A percentile compares a stretch with the other conserved stretches of the same genome.
These are phyloP conservation scores for Sphyrna mokarran DNA, from an alignment of 2,113 vertebrate genomes.

Conservation along the genomic window DNA sequence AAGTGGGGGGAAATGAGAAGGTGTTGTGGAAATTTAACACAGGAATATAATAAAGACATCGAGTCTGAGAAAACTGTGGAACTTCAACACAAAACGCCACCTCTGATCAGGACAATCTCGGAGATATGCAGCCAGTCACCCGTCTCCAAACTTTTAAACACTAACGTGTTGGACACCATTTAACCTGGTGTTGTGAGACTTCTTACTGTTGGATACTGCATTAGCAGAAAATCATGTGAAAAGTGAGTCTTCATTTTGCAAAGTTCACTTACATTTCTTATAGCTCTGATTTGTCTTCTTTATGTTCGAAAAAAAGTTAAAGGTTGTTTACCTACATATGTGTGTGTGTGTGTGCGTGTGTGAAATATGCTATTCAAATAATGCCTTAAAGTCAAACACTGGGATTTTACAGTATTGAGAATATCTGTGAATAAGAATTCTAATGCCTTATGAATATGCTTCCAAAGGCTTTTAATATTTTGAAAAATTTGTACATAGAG, in stretches of 20 bases:
- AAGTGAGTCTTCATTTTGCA: slow-evolving; percentile 10
- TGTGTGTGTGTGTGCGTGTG: no score
- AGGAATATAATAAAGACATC: not conserved
- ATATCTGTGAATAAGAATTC: not conserved
- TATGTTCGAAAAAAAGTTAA: not conserved
- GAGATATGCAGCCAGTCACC: not conserved
- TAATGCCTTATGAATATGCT: not conserved
- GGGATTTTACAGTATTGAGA: not conserved
- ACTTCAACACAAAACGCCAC: not conserved
- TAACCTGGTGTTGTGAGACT: no score
- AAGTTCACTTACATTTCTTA: not conserved
- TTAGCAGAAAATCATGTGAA: not conserved
- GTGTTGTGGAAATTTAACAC: not conserved
- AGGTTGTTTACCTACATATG: not conserved
- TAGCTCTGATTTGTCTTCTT: not conserved
- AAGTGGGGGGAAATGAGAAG: not conserved
- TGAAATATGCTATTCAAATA: not conserved
- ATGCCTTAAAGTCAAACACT: not conserved
- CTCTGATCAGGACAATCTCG: not conserved
- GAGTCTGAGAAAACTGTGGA: not conserved
- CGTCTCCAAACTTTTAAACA: not conserved
- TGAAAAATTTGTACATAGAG: not conserved
- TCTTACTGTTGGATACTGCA: no score
- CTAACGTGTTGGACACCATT: not conserved
- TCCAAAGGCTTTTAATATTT: not conserved